phyloP scores from a whole-genome alignment of 2,797 vertebrate species.

The Sebastolobus alascanus region DNA sequence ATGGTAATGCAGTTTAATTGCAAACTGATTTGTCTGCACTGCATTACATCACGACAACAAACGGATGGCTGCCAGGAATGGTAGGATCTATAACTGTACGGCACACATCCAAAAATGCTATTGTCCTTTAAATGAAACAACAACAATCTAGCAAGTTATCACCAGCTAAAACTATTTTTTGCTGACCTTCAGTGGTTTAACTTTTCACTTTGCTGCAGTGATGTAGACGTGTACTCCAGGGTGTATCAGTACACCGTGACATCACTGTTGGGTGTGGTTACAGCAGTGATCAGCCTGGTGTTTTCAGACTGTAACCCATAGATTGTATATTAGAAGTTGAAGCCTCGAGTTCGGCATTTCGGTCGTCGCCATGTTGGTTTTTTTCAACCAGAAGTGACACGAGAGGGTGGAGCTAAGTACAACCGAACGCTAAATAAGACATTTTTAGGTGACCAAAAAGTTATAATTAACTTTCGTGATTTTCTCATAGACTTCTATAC shows the following conservation, averaged over 20 bases:
- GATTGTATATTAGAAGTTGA: too few relatives aligned
- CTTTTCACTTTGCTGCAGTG: background rate
- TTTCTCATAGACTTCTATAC: too few relatives aligned
- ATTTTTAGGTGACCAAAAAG: too few relatives aligned
- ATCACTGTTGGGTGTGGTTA: slow-evolving; percentile 9
- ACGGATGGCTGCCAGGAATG: background rate
- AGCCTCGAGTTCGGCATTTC: too few relatives aligned
- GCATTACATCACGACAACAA: slow-evolving; percentile 21
- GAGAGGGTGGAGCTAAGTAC: too few relatives aligned
- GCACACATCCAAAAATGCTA: background rate
- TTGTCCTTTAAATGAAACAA: background rate
- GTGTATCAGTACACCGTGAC: background rate
- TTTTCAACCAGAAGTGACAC: too few relatives aligned
- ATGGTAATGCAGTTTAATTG: slow-evolving; percentile 1
- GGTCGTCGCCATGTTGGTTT: too few relatives aligned
- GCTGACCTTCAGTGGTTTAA: background rate
- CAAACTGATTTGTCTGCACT: background rate
- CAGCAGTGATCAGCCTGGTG: too few relatives aligned
- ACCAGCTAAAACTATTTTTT: slow-evolving; percentile 1
- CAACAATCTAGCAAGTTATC: slow-evolving; percentile 1
- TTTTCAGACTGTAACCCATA: background rate
- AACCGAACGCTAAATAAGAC: too few relatives aligned
- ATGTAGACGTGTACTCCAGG: background rate
- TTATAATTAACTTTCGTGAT: too few relatives aligned
- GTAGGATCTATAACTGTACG: background rate